Conservation (phyloP, 2,888 invertebrate species). For the Orthosia cruda region DNA sequence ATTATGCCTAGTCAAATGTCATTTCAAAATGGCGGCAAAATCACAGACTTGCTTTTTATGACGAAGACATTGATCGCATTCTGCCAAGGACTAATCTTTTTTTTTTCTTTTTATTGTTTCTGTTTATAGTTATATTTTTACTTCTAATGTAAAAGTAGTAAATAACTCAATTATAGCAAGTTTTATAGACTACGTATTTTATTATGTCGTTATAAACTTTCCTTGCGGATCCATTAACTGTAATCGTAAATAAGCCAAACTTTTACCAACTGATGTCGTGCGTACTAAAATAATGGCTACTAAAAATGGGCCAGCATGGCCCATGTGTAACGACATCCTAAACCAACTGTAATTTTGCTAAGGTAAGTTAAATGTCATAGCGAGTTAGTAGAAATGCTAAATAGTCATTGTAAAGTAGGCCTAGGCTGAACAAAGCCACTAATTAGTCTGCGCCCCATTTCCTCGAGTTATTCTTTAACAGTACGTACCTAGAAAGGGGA, state of each 20-base stretch:
- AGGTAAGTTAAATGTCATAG: not conserved
- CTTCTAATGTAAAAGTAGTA: constrained; percentile 52
- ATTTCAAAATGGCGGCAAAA: constrained; percentile 39
- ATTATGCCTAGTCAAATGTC: too few species aligned
- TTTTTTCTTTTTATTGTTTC: not conserved
- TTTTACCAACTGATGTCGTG: constrained; percentile 57
- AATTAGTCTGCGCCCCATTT: constrained; percentile 55
- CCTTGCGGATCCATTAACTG: constrained; percentile 59
- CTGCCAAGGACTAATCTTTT: not conserved
- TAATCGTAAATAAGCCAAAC: constrained; percentile 65
- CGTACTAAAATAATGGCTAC: constrained; percentile 58
- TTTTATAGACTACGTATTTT: constrained; percentile 63
- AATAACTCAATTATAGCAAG: constrained; percentile 61
- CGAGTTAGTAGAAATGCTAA: constrained; percentile 11
- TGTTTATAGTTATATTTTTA: constrained; percentile 36
- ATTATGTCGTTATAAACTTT: constrained; percentile 67
- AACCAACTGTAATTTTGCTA: constrained; percentile 27
- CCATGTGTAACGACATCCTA: constrained; percentile 37
- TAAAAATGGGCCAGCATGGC: constrained; percentile 57
- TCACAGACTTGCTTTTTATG: not conserved
- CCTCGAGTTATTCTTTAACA: constrained; percentile 18
- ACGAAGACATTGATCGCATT: constrained; percentile 10
- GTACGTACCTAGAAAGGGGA: too few species aligned
- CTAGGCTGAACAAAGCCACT: constrained; percentile 39
- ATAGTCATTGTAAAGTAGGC: constrained; percentile 30